Base-by-base conservation (phyloP, 2,113 vertebrate genomes). In the Tricholaema leucomelas region DNA sequence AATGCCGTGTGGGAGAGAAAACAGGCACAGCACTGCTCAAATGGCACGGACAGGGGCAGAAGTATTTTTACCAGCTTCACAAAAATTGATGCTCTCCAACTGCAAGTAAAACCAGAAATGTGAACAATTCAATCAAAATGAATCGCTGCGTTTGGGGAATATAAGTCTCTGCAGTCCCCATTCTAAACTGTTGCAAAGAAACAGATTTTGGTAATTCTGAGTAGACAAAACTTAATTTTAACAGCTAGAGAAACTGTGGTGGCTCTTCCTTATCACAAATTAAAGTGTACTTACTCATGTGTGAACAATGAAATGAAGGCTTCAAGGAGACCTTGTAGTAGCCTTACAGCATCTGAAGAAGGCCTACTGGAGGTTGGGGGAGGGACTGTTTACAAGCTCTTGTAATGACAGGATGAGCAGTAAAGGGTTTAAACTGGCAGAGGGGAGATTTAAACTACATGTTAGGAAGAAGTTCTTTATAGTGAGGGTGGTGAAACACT, bases 21-120 rank as follows among this genome's bases (percentile, higher is more conserved):
- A 71, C 72, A 52, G 8, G 87, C 75, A 80, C 60, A 83, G 79
- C 17, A 3, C 91, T 77, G 85, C 15, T 38, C 42, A 96, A 94
- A 35, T 0, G 0, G 46, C 61, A 19, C 91, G 56, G 15, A 30
- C n/a, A 71, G 36, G 85, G 82, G 56, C 85, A 88, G 38, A 10
- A 67, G 81, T 92, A 92, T 92, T 94, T 93, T 92, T 93, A 95
- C 72, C 65, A 75, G 2, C 55, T 46, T 46, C 72, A 77, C 59
- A 85, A 73, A 93, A 92, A 66, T 25, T 83, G 67, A 90, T 1
- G 5, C 36, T 89, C 56, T 83, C 87, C 69, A 56, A 67, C 56
- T 78, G 85, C 79, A 94, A 90, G 65, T 55, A 90, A 87, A 83
- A 74, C 48, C 9, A 42, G 81, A 93, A 85, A 42, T 64, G 71